Evolutionary conservation across 2,113 vertebrate species (phyloP).

Genomic region (Perca schrenkii): DNA sequence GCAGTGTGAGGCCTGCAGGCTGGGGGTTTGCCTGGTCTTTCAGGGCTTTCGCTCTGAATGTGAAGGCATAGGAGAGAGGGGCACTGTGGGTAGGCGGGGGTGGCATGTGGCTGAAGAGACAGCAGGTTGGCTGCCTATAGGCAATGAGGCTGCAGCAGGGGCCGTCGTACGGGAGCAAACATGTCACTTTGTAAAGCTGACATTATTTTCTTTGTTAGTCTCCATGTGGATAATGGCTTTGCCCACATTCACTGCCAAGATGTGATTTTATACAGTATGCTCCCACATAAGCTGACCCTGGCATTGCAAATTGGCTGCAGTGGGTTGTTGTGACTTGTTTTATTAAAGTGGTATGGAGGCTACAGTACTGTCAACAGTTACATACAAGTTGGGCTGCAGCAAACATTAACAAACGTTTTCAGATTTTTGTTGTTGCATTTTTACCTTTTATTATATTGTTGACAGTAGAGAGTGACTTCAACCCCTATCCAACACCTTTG

Average conservation of each 20-base stretch:
- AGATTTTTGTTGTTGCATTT: background rate
- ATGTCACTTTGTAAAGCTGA: constrained; percentile 60
- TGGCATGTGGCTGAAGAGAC: constrained; percentile 70
- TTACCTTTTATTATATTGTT: background rate
- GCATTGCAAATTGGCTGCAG: constrained; percentile 30
- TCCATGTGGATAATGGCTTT: constrained; percentile 62
- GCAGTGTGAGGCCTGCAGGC: constrained; percentile 47
- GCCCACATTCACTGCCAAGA: constrained; percentile 57
- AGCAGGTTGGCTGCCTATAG: constrained; percentile 72
- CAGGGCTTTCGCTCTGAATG: constrained; percentile 38
- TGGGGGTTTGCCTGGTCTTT: constrained; percentile 44
- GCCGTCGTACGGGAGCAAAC: constrained; percentile 55
- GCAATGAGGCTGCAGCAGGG: constrained; percentile 64
- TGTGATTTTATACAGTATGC: constrained; percentile 66
- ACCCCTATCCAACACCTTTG: background rate
- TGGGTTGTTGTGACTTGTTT: background rate
- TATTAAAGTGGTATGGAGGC: constrained; percentile 31
- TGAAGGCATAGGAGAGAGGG: constrained; percentile 26
- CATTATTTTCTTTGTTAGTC: constrained; percentile 72
- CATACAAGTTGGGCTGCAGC: constrained; percentile 15
- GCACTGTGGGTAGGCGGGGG: constrained; percentile 41
- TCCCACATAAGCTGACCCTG: constrained; percentile 70
- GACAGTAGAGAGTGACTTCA: background rate
- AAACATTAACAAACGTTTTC: background rate
- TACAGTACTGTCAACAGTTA: background rate